Conservation (phyloP, 2,888 invertebrate genomes). For the Plemyria rubiginata region DNA sequence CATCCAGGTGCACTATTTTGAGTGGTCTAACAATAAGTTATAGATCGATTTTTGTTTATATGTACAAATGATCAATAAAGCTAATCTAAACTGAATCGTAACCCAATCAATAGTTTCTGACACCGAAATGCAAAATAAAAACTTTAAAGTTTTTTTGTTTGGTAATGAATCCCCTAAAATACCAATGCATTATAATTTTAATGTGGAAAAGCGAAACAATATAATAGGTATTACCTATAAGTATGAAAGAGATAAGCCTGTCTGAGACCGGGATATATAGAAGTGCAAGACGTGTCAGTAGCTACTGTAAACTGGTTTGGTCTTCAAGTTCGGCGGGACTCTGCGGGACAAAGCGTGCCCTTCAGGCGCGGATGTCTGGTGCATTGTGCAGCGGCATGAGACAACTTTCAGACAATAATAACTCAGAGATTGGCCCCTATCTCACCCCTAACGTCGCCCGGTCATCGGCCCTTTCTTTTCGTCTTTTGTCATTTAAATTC, state of each 20-base stretch:
- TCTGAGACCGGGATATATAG: slow-evolving; percentile 57
- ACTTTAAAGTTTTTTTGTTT: not conserved
- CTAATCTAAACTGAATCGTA: too few species aligned
- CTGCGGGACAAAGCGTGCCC: slow-evolving; percentile 65
- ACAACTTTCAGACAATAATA: slow-evolving; percentile 51
- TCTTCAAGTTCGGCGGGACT: slow-evolving; percentile 44
- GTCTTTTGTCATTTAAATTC: slow-evolving; percentile 18
- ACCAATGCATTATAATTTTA: not conserved
- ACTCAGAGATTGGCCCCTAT: slow-evolving; percentile 30
- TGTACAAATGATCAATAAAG: too few species aligned
- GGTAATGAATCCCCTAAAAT: not conserved
- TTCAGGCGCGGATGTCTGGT: slow-evolving; percentile 62
- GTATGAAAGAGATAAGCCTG: slow-evolving; percentile 57
- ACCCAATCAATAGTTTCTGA: too few species aligned
- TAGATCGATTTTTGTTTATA: too few species aligned
- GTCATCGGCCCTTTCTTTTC: slow-evolving; percentile 17
- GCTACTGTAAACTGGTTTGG: slow-evolving; percentile 64
- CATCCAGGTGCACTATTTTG: too few species aligned
- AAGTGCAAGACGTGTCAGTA: slow-evolving; percentile 66
- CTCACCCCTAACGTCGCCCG: slow-evolving; percentile 22
- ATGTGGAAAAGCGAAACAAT: slow-evolving; percentile 21
- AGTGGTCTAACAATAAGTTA: too few species aligned
- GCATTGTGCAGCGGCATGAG: slow-evolving; percentile 56
- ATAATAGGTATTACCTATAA: slow-evolving; percentile 45
- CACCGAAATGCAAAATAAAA: too few species aligned